These are phyloP conservation scores for Oncopeltus fasciatus DNA, from an alignment of 1,140 invertebrate species.

Conservation along the genomic window DNA sequence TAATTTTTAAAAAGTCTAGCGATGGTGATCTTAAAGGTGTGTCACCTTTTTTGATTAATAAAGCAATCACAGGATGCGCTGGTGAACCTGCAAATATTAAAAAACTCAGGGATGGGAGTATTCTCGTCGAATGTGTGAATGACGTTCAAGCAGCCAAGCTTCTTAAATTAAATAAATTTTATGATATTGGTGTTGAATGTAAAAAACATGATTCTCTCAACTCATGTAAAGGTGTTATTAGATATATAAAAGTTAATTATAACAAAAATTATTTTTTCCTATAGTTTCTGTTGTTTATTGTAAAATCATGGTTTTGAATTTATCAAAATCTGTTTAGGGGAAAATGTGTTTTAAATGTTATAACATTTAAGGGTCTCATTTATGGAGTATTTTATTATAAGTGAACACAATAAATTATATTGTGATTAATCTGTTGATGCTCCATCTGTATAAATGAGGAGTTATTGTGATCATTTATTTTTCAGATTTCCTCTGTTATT, in stretches of 20 bases:
- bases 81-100: too few species aligned
- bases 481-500: slow-evolving; percentile 13
- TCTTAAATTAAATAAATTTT: too few species aligned
- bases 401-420: slow-evolving; percentile 9
- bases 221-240: slow-evolving; percentile 12
- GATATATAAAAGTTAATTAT: slow-evolving; percentile 9
- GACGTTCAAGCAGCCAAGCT: too few species aligned
- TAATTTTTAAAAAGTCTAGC: too few species aligned
- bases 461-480: slow-evolving; percentile 15
- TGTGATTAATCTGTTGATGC: slow-evolving; percentile 6
- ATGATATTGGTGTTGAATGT: too few species aligned
- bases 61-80: too few species aligned
- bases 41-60: too few species aligned
- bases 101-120: too few species aligned
- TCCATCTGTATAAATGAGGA: slow-evolving; percentile 1
- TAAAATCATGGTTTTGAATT: neutral
- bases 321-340: neutral
- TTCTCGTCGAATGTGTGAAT: too few species aligned
- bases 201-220: too few species aligned
- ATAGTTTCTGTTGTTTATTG: neutral
- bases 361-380: slow-evolving; percentile 11
- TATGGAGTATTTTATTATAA: neutral
- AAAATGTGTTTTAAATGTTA: slow-evolving; percentile 1
- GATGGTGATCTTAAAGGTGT: too few species aligned
- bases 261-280: neutral